Conservation (phyloP, 2,113 vertebrate species). For the Ptilonorhynchus violaceus region DNA sequence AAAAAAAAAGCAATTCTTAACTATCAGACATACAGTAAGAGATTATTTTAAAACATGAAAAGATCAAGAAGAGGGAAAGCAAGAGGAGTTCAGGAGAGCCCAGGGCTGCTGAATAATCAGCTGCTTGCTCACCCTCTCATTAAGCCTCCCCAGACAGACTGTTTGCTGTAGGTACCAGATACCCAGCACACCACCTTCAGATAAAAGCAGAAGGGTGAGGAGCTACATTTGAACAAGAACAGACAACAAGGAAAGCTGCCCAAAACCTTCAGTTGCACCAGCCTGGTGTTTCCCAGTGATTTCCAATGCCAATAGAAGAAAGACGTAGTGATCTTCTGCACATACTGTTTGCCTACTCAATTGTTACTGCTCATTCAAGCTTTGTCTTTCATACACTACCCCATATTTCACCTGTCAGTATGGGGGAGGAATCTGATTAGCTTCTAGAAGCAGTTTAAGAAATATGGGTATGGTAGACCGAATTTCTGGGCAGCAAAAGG, state of each 20-base stretch:
- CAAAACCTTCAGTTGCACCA: neutral
- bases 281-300: neutral
- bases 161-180: neutral
- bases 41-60: neutral
- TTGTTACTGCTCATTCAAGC: neutral
- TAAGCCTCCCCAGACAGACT: accelerated
- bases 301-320: neutral
- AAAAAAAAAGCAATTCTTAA: neutral
- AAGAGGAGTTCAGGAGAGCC: neutral
- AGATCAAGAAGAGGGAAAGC: neutral
- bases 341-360: neutral
- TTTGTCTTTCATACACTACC: neutral
- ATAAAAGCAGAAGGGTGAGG: neutral
- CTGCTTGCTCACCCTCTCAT: neutral
- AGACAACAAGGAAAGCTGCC: neutral
- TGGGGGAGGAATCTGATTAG: neutral
- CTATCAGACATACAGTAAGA: neutral
- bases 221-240: neutral
- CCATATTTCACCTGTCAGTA: constrained; percentile 21
- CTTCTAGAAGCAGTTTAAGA: constrained; percentile 5
- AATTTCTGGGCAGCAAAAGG: constrained; percentile 30
- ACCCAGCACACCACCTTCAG: neutral
- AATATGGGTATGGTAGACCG: neutral
- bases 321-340: neutral
- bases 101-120: neutral